These are phyloP conservation scores for Helicolenus hilgendorfi DNA, from an alignment of 2,797 vertebrate genomes.

Conservation along the genomic window DNA sequence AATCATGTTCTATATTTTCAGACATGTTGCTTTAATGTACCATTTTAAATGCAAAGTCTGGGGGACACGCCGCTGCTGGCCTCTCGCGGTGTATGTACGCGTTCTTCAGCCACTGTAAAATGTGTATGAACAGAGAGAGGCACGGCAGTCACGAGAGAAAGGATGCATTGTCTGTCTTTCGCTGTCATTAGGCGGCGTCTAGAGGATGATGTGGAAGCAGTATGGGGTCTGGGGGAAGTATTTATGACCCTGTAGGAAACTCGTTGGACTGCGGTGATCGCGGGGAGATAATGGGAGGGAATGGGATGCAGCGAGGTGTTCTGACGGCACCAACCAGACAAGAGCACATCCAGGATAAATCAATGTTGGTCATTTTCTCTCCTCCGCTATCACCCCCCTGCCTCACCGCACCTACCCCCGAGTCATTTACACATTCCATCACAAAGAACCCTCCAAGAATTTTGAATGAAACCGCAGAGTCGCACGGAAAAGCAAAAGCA, in stretches of 20 bases:
- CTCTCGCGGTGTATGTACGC: constrained; percentile 69
- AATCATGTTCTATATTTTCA: constrained; percentile 83
- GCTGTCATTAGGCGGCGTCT: constrained; percentile 94
- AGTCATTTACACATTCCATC: constrained; percentile 94
- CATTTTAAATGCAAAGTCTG: constrained; percentile 89
- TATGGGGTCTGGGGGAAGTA: constrained; percentile 96
- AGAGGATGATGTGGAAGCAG: constrained; percentile 97
- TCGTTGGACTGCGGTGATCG: constrained; percentile 96
- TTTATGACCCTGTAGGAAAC: constrained; percentile 97
- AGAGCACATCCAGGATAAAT: constrained; percentile 98
- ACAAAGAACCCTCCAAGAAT: constrained; percentile 90
- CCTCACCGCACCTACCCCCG: constrained; percentile 55
- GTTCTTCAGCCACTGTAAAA: constrained; percentile 81
- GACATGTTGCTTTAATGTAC: constrained; percentile 90
- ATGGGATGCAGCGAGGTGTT: constrained; percentile 97
- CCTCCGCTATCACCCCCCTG: constrained; percentile 70
- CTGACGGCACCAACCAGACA: constrained; percentile 96
- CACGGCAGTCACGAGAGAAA: constrained; percentile 80
- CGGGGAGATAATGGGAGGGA: constrained; percentile 97
- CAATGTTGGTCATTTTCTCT: constrained; percentile 97
- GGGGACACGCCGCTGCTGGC: constrained; percentile 62
- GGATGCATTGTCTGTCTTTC: constrained; percentile 91
- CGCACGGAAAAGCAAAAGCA: constrained; percentile 19
- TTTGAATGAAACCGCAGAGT: constrained; percentile 61
- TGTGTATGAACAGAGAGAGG: constrained; percentile 79